These are phyloP conservation scores for Macrotus californicus DNA, from an alignment of 2,113 vertebrate genomes.

Conservation along the genomic window DNA sequence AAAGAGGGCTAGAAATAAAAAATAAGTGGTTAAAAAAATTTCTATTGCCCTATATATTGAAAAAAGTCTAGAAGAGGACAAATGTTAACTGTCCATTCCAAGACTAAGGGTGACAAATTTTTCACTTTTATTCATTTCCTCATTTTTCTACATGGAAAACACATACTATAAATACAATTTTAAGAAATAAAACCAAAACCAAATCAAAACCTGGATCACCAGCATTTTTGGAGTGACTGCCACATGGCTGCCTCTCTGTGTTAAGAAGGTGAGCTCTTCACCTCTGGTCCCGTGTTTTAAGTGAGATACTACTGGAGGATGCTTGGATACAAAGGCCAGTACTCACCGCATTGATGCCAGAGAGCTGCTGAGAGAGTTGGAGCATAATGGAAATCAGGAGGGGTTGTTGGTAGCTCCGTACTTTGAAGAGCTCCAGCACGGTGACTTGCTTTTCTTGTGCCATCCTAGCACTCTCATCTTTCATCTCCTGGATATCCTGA, in stretches of 20 bases:
- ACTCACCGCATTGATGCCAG: conserved; percentile 97
- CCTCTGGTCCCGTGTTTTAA: neutral
- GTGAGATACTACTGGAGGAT: neutral
- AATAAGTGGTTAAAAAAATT: neutral
- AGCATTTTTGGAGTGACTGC: neutral
- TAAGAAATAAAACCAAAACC: neutral
- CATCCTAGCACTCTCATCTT: conserved; percentile 90
- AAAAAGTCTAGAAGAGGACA: neutral
- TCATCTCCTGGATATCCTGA: conserved; percentile 93
- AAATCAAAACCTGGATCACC: neutral
- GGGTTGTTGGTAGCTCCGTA: conserved; percentile 87
- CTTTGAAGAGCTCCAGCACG: conserved; percentile 89
- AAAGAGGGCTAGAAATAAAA: neutral
- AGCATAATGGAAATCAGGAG: conserved; percentile 92
- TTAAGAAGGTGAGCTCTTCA: neutral
- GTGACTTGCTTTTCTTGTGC: conserved; percentile 89
- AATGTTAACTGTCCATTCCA: neutral
- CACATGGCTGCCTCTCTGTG: too few species aligned
- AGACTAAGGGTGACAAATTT: neutral
- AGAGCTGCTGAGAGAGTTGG: conserved; percentile 97
- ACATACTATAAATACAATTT: neutral
- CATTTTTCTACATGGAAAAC: neutral
- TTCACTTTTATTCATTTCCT: neutral
- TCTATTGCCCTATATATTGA: neutral
- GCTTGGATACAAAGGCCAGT: accelerated